Evolutionary conservation across 1,140 invertebrate genomes (phyloP), one percentile per base, ranked within the genome.

Genomic region (Aphaenogaster rudis): DNA sequence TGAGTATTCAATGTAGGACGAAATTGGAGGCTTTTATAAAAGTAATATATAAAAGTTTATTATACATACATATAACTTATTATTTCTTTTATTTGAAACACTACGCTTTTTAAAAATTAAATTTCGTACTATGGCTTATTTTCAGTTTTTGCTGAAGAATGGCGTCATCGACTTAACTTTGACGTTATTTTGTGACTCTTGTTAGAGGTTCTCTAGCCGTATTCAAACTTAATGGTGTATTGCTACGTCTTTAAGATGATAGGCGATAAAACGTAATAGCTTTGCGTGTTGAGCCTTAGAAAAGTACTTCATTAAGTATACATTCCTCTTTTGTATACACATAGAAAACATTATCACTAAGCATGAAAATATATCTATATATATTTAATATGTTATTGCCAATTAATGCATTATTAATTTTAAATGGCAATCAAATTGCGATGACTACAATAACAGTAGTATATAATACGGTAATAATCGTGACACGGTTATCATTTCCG

Each of bases 391-490:
- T n/a, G 15, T 45, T 67, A 67, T 21, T 21, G 11, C 3, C 54
- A 28, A 21, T 61, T 28, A 39, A 42, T 42, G 54, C 39, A 33
- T 36, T 45, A 59, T 61, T 36, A 78, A 63, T 17, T 48, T 63
- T 42, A 63, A 63, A 63, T 42, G 15, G 17, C 21, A 78, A 78
- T 63, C 9, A 33, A 63, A 9, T 21, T 9, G 39, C 8, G 9
- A 48, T 33, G 17, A 39, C 13, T 50, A 39, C 6, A 21, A 0
- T 28, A 21, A 59, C 33, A 15, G 11, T 21, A 15, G 15, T 8
- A 52, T 36, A 48, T n/a, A 33, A 13, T 63, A 63, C 42, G 33
- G 15, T 66, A 79, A 78, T 33, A 78, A 77, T 79, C 17, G 33
- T 54, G 48, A n/a, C 7, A 69, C 28, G 57, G n/a, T 54, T 69